Conservation (phyloP, 2,797 vertebrate genomes). For the Percopsis omiscomaycus region DNA sequence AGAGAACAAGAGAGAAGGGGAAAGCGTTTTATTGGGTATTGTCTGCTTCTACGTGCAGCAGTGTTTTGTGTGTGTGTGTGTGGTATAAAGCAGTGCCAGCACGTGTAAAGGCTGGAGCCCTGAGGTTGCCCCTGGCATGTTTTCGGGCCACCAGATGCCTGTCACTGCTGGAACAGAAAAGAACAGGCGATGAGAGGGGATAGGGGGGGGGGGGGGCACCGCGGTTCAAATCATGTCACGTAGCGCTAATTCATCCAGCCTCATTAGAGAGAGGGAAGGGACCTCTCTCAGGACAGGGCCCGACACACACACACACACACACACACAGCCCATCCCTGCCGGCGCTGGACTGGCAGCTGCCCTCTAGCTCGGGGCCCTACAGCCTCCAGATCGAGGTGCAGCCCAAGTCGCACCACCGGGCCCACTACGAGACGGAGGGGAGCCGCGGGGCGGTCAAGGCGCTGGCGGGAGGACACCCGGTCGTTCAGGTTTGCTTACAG, state of each 20-base stretch:
- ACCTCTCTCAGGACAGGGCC: slow-evolving; percentile 71
- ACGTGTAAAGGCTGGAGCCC: no score
- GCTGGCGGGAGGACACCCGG: slow-evolving; percentile 90
- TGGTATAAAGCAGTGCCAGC: slow-evolving; percentile 57
- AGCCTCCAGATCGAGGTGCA: slow-evolving; percentile 95
- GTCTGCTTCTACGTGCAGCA: no score
- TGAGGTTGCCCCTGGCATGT: slow-evolving; percentile 76
- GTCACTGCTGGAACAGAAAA: slow-evolving; percentile 80
- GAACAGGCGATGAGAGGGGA: slow-evolving; percentile 56
- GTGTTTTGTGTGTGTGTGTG: not conserved
- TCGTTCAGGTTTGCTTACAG: slow-evolving; percentile 85
- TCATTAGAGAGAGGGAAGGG: slow-evolving; percentile 97
- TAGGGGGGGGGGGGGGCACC: slow-evolving; percentile 40
- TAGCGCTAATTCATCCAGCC: slow-evolving; percentile 98
- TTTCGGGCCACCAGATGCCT: slow-evolving; percentile 86
- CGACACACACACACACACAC: slow-evolving; percentile 17
- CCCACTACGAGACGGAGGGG: slow-evolving; percentile 97
- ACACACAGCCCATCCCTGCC: slow-evolving; percentile 87
- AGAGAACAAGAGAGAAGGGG: slow-evolving; percentile 42
- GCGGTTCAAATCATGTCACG: slow-evolving; percentile 96
- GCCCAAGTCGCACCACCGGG: slow-evolving; percentile 97
- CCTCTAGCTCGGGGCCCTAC: slow-evolving; percentile 93
- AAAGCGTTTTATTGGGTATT: slow-evolving; percentile 51
- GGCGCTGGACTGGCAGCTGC: slow-evolving; percentile 98
- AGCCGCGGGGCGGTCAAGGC: slow-evolving; percentile 97